Base-by-base conservation (phyloP, 2,888 invertebrate species). In the Steinernema carpocapsae region DNA sequence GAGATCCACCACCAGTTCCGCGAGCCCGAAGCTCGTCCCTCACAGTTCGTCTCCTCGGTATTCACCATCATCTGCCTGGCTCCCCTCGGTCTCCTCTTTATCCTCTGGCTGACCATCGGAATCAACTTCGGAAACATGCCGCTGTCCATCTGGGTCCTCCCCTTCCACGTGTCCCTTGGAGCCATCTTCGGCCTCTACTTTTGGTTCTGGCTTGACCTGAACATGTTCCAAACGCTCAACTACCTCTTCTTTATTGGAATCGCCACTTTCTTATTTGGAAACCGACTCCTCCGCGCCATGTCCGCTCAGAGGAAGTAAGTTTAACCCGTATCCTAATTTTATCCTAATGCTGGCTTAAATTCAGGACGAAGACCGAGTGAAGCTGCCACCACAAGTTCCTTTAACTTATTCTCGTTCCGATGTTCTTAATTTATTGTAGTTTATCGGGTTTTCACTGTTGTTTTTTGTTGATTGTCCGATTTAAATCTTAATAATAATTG, bases 201-300 rank as follows among this genome's bases (percentile, higher is more conserved):
- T 73, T 89, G 93, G 85, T 95, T 99, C 90, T 99, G 97, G 96
- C 89, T 95, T 83, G 91, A 92, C 87, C 90, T 76, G 59, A 92
- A 94, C 87, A 99, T 99, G 97, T 99, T 99, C 90, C 92, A 93
- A 81, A 96, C 97, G 22, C 90, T 95, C 84, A 93, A 94, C 83
- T 94, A 94, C 90, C 91, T 99, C 84, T 90, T 93, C 80, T 92
- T 93, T 76, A 91, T 97, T 74, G 95, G 92, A 75, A 90, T 93
- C 48, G 91, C 95, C 80, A 96, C 97, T 74, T 97, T 97, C 91
- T 91, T 97, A 48, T 92, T 93, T 77, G 97, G 97, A 0, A 95
- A 96, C 88, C 92, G 94, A 81, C 91, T 97, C 88, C 91, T 99
- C 24, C 80, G 86, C 56, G 71, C 78, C 7, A 72, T 85, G 46